Percentiles rank a stretch among this genome's conserved stretches.
phyloP scores from a whole-genome alignment of 2,797 vertebrate genomes.

The Diglossa cyanea region DNA sequence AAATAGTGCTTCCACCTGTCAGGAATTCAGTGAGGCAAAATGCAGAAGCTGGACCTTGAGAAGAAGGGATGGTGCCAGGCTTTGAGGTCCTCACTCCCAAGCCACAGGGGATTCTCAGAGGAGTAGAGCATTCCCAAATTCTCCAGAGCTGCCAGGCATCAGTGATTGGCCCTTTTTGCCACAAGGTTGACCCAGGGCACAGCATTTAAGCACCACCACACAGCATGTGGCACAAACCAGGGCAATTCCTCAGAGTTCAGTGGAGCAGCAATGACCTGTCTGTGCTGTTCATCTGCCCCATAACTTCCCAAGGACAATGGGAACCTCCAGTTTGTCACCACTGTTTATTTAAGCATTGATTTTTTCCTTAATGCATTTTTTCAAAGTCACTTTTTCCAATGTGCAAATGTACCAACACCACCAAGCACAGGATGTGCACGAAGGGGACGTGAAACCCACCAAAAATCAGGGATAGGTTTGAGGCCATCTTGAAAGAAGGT shows the following conservation, averaged over 20 bases:
- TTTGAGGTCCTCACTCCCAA: not conserved
- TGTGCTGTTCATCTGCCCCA: accelerated
- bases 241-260: not conserved
- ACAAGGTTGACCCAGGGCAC: not conserved
- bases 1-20: not conserved
- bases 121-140: not conserved
- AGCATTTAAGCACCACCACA: not conserved
- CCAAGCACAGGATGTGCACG: not conserved
- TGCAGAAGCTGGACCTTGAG: not conserved
- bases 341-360: not conserved
- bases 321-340: not conserved
- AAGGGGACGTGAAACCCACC: not conserved
- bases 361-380: not conserved
- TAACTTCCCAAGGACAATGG: not conserved
- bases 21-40: not conserved
- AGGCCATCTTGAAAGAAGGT: not conserved
- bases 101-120: not conserved
- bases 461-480: not conserved
- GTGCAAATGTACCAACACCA: accelerated
- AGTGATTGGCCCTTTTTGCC: not conserved
- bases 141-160: not conserved
- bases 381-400: not conserved
- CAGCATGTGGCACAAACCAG: not conserved
- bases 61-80: not conserved
- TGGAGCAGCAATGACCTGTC: accelerated